Evolutionary conservation across 2,797 vertebrate species (phyloP).

Genomic region (Spatula versicolor): DNA sequence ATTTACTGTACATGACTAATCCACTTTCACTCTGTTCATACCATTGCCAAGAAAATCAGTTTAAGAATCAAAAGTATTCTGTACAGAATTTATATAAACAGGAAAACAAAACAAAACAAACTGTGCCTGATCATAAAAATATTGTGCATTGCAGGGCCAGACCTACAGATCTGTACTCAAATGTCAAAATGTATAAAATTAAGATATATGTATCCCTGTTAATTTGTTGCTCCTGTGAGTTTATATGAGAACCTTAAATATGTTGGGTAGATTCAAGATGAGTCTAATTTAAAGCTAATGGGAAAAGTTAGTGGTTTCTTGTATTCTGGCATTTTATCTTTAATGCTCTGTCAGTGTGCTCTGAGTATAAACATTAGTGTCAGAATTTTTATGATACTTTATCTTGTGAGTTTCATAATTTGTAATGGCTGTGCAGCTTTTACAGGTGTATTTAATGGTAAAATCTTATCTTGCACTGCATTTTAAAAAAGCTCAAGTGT

Average conservation of each 20-base stretch:
- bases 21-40: not conserved
- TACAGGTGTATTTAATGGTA: slow-evolving; percentile 33
- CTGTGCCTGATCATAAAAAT: not conserved
- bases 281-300: not conserved
- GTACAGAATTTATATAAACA: not conserved
- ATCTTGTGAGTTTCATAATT: not conserved
- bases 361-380: not conserved
- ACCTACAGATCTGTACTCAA: not conserved
- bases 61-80: not conserved
- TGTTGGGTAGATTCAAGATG: not conserved
- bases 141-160: not conserved
- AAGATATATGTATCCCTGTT: not conserved
- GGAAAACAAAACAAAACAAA: not conserved
- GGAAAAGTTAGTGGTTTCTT: not conserved
- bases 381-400: not conserved
- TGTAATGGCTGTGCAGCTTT: slow-evolving; percentile 2
- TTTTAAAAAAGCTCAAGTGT: slow-evolving; percentile 27
- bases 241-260: not conserved
- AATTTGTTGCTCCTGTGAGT: not conserved
- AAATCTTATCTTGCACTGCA: slow-evolving; percentile 27
- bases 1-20: not conserved
- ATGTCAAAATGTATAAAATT: not conserved
- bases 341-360: not conserved
- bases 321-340: not conserved
- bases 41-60: not conserved